A percentile compares a stretch with the other conserved stretches of the same genome.
Evolutionary conservation across 2,888 invertebrate genomes (phyloP).

Genomic region (Adelphocoris suturalis): DNA sequence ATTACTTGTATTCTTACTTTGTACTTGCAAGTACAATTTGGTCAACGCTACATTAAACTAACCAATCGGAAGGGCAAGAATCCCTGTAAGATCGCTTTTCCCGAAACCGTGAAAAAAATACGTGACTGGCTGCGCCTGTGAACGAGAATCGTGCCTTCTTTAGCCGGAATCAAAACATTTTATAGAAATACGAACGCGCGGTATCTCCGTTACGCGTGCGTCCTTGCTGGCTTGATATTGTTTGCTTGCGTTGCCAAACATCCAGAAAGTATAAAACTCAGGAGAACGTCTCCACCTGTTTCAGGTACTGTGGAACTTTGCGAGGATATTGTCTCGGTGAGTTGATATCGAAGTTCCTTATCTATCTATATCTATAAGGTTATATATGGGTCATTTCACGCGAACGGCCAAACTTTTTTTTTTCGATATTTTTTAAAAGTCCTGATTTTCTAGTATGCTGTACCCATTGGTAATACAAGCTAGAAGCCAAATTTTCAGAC

Average conservation of each 20-base stretch:
- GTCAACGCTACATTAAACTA: too few relatives aligned
- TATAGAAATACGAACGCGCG: slow-evolving; percentile 35
- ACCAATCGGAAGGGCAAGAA: too few relatives aligned
- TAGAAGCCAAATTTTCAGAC: too few relatives aligned
- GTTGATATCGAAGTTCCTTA: background rate
- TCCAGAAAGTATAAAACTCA: slow-evolving; percentile 30
- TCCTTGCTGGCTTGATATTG: background rate
- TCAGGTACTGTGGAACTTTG: slow-evolving; percentile 1
- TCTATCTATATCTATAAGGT: background rate
- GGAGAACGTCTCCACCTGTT: slow-evolving; percentile 37
- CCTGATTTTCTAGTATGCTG: too few relatives aligned
- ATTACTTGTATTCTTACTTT: too few relatives aligned
- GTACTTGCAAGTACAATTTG: too few relatives aligned
- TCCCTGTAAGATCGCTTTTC: too few relatives aligned
- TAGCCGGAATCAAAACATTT: slow-evolving; percentile 37
- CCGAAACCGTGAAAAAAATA: background rate
- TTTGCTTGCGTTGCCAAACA: slow-evolving; percentile 40
- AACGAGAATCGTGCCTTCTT: slow-evolving; percentile 41
- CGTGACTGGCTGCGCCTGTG: slow-evolving; percentile 18
- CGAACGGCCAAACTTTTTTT: too few relatives aligned
- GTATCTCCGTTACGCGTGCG: slow-evolving; percentile 35
- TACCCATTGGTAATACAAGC: too few relatives aligned
- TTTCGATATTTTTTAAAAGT: too few relatives aligned
- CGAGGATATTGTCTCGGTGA: background rate
- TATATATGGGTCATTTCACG: background rate